Percentiles rank a stretch among this genome's conserved stretches.
Conservation (phyloP, 2,888 invertebrate genomes). For the Lampropteryx suffumata region DNA sequence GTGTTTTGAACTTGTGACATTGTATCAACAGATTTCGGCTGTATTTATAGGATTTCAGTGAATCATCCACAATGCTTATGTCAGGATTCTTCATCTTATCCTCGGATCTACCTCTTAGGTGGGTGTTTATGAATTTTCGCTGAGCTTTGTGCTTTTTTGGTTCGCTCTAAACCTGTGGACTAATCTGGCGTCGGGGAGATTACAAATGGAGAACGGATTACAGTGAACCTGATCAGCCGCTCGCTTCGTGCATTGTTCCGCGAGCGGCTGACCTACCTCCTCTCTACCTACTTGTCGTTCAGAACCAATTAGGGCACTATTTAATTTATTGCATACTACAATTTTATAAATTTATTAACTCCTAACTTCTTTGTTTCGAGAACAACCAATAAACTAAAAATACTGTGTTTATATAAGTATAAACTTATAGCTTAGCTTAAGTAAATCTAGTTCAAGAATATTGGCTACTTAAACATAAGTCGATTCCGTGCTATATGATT, state of each 20-base stretch:
- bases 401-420: background rate
- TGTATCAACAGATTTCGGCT: constrained; percentile 53
- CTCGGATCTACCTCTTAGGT: constrained; percentile 74
- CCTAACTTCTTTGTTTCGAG: background rate
- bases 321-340: constrained; percentile 47
- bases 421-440: background rate
- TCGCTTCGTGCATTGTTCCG: constrained; percentile 71
- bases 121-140: constrained; percentile 59
- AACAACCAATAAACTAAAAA: background rate
- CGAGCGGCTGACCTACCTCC: constrained; percentile 61
- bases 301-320: constrained; percentile 60
- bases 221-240: constrained; percentile 71
- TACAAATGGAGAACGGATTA: constrained; percentile 59
- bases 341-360: constrained; percentile 25
- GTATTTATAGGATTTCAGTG: constrained; percentile 50
- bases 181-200: constrained; percentile 49
- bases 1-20: constrained; percentile 76
- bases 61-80: constrained; percentile 65
- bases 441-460: background rate
- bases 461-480: constrained; percentile 15
- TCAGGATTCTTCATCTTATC: constrained; percentile 77
- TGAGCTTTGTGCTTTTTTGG: constrained; percentile 49
- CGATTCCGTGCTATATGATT: constrained; percentile 40
- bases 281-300: constrained; percentile 41
- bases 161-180: constrained; percentile 40